These are phyloP conservation scores for Clarias gariepinus DNA, from an alignment of 2,113 vertebrate genomes.

Conservation along the genomic window DNA sequence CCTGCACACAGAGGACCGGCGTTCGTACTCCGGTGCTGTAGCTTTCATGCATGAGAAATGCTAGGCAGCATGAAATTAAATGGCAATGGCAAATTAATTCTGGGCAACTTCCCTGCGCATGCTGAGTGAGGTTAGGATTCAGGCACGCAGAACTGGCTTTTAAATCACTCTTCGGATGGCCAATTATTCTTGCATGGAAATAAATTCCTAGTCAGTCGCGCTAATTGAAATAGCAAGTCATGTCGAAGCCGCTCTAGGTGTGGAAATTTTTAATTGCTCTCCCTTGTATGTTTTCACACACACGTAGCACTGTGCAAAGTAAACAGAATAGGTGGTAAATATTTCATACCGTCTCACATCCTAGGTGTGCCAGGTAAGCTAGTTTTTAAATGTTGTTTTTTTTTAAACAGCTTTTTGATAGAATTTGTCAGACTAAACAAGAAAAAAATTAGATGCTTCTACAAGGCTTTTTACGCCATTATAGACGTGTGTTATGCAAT, in stretches of 20 bases:
- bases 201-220: constrained; percentile 54
- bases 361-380: background rate
- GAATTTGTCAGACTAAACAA: constrained; percentile 5
- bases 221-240: constrained; percentile 56
- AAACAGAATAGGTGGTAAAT: constrained; percentile 39
- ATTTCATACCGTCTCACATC: background rate
- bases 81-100: constrained; percentile 49
- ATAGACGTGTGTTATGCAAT: constrained; percentile 26
- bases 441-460: background rate
- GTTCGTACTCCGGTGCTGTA: constrained; percentile 7
- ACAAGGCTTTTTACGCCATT: background rate
- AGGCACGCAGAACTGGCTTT: constrained; percentile 49
- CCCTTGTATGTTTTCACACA: constrained; percentile 44
- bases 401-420: background rate
- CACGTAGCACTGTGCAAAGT: constrained; percentile 23
- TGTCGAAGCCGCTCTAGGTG: constrained; percentile 49
- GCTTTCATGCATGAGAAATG: constrained; percentile 35
- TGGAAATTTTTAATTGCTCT: constrained; percentile 49
- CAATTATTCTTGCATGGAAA: constrained; percentile 58
- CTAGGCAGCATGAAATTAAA: constrained; percentile 56
- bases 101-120: constrained; percentile 30
- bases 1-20: constrained; percentile 8
- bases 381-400: background rate
- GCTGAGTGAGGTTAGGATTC: constrained; percentile 42
- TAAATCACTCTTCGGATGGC: constrained; percentile 55